Evolutionary conservation across 2,113 vertebrate species (phyloP).

Genomic region (Hylia prasina): DNA sequence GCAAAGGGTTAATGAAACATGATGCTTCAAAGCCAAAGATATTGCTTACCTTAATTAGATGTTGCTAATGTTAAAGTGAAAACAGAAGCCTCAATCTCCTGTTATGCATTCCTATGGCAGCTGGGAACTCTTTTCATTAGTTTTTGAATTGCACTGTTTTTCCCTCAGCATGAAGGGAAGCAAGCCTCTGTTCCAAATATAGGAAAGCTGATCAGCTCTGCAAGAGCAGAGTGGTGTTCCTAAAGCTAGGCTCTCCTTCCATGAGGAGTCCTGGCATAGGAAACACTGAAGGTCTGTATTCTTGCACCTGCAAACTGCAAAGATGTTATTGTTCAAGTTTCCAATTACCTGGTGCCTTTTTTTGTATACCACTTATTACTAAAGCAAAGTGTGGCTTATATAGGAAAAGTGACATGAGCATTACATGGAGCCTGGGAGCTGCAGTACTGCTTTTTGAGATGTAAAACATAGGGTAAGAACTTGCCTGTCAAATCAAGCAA

Average conservation of each 20-base stretch:
- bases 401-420: not conserved
- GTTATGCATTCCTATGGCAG: not conserved
- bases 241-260: not conserved
- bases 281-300: not conserved
- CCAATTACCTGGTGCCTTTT: not conserved
- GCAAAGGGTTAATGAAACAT: not conserved
- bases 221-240: not conserved
- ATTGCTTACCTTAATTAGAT: not conserved
- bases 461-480: not conserved
- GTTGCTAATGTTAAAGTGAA: not conserved
- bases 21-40: not conserved
- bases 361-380: not conserved
- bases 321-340: not conserved
- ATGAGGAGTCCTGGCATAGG: not conserved
- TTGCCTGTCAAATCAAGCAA: not conserved
- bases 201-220: not conserved
- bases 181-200: not conserved
- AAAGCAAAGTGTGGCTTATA: not conserved
- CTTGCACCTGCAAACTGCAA: not conserved
- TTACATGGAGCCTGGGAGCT: not conserved
- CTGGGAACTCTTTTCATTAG: not conserved
- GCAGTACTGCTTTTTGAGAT: not conserved
- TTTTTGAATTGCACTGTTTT: not conserved
- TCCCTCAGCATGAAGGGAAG: not conserved
- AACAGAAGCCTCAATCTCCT: not conserved